Evolutionary conservation across 2,797 vertebrate species (phyloP).

Genomic region (Semotilus atromaculatus): DNA sequence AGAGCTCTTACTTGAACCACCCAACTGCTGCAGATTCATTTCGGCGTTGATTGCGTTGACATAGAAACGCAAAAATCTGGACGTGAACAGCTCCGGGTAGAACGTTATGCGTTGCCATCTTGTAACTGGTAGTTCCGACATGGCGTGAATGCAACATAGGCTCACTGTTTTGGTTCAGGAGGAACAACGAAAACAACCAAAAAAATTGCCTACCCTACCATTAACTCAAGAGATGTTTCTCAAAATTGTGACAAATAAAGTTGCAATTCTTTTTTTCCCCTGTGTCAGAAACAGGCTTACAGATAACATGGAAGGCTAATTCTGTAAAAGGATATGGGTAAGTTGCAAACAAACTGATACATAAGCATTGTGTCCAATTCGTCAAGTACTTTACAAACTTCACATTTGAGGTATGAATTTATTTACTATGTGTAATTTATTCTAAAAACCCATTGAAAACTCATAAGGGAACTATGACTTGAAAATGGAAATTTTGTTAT

Average conservation of each 20-base stretch:
- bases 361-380: neutral
- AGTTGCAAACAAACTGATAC: neutral
- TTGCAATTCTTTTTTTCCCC: neutral
- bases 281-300: neutral
- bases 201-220: too few relatives aligned
- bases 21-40: too few relatives aligned
- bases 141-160: too few relatives aligned
- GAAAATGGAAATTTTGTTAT: conserved; percentile 5
- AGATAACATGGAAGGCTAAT: neutral
- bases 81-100: too few relatives aligned
- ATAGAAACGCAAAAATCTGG: too few relatives aligned
- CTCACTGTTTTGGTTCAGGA: too few relatives aligned
- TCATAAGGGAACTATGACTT: neutral
- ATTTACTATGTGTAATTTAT: neutral
- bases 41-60: too few relatives aligned
- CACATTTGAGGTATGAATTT: neutral
- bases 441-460: neutral
- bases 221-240: neutral
- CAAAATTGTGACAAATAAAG: neutral
- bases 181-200: too few relatives aligned
- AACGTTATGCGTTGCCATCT: too few relatives aligned
- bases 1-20: too few relatives aligned
- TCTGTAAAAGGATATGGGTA: neutral
- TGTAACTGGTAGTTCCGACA: too few relatives aligned
- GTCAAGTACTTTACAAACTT: neutral